Conservation (phyloP, 1,140 invertebrate species). For the Phymorhynchus buccinoides region DNA sequence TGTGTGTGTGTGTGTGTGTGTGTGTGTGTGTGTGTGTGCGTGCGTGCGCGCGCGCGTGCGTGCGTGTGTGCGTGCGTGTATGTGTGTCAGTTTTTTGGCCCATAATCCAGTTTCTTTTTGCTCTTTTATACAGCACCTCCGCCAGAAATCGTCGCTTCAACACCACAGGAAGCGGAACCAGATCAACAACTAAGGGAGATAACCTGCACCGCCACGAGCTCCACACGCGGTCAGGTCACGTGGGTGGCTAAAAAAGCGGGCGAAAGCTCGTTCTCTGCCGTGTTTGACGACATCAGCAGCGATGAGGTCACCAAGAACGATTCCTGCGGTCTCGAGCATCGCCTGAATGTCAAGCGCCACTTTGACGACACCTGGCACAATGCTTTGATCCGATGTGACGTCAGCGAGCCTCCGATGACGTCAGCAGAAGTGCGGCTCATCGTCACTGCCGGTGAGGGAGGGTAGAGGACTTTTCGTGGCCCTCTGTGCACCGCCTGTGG, state of each 20-base stretch:
- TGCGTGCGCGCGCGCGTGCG: not conserved
- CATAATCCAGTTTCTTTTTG: too few relatives aligned
- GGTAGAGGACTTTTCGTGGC: not conserved
- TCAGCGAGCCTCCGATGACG: not conserved
- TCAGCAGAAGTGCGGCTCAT: not conserved
- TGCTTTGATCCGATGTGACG: not conserved
- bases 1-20: not conserved
- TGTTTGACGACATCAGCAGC: not conserved
- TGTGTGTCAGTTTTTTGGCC: not conserved
- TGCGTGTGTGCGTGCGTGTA: not conserved
- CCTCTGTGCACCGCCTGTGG: too few relatives aligned
- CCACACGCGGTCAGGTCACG: not conserved
- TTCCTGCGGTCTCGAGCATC: not conserved
- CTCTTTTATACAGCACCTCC: not conserved
- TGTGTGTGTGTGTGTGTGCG: not conserved
- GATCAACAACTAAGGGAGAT: slow-evolving; percentile 1
- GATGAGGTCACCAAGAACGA: not conserved
- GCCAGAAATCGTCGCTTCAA: not conserved
- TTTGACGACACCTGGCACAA: not conserved
- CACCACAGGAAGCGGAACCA: not conserved
- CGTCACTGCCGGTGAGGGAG: not conserved
- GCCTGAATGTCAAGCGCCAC: not conserved
- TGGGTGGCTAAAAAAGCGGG: not conserved
- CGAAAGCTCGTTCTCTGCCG: not conserved
- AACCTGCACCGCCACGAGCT: not conserved